phyloP scores from a whole-genome alignment of 2,888 invertebrate species.

The Camponotus fellah region DNA sequence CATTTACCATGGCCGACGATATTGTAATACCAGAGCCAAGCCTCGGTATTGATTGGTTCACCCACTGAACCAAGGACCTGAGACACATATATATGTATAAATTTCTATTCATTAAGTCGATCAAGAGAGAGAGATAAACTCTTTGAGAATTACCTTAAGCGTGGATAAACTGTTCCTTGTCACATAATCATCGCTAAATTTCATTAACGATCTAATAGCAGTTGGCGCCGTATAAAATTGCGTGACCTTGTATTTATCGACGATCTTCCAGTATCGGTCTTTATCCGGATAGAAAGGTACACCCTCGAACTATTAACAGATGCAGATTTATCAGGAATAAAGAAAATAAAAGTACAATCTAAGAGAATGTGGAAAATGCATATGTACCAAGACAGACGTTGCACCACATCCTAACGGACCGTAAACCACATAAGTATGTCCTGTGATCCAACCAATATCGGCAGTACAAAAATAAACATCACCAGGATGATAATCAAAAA shows the following conservation, averaged over 20 bases:
- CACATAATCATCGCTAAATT: conserved; percentile 95
- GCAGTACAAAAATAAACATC: conserved; percentile 98
- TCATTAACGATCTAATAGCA: conserved; percentile 98
- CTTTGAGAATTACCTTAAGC: conserved; percentile 85
- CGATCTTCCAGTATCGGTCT: conserved; percentile 96
- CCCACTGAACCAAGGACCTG: conserved; percentile 98
- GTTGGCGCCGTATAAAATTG: conserved; percentile 99
- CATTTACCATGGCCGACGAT: conserved; percentile 93
- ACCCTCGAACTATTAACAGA: conserved; percentile 93
- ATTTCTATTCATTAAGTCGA: neutral
- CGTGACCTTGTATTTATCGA: conserved; percentile 97
- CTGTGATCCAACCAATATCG: conserved; percentile 98
- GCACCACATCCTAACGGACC: conserved; percentile 98
- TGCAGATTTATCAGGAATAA: neutral
- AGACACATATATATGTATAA: conserved; percentile 53
- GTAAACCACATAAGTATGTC: conserved; percentile 97
- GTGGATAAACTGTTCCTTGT: conserved; percentile 87
- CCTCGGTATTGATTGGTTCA: conserved; percentile 99
- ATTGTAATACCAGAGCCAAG: conserved; percentile 98
- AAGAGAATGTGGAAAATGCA: neutral
- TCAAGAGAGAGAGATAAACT: neutral
- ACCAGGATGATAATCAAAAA: conserved; percentile 95
- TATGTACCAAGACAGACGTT: conserved; percentile 96
- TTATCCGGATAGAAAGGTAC: conserved; percentile 98
- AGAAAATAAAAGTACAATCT: neutral